These are phyloP conservation scores for Campaea margaritaria DNA, from an alignment of 2,888 invertebrate genomes.

Conservation along the genomic window DNA sequence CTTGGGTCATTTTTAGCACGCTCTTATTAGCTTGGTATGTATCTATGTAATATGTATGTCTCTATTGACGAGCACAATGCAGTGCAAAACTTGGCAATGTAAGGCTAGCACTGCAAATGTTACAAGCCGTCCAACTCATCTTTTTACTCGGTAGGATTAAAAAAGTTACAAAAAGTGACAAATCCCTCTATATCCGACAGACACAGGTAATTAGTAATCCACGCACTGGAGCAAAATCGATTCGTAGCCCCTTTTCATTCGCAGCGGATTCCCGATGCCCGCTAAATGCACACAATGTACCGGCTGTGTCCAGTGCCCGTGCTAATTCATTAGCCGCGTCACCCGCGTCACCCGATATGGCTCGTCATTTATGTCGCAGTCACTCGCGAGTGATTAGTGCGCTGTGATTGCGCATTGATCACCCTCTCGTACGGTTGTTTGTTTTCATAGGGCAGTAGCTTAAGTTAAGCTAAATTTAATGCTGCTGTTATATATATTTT, in stretches of 20 bases:
- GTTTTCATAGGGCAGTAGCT: slow-evolving; percentile 7
- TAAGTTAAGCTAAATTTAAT: not conserved
- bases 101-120: too few relatives aligned
- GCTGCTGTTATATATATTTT: not conserved
- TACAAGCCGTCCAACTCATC: too few relatives aligned
- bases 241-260: not conserved
- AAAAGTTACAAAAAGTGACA: not conserved
- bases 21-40: too few relatives aligned
- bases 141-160: too few relatives aligned
- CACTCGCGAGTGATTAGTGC: slow-evolving; percentile 68
- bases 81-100: too few relatives aligned
- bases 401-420: slow-evolving; percentile 72
- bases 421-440: slow-evolving; percentile 12
- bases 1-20: too few relatives aligned
- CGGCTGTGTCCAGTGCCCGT: slow-evolving; percentile 37
- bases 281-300: slow-evolving; percentile 8
- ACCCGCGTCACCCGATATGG: slow-evolving; percentile 49
- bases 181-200: not conserved
- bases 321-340: slow-evolving; percentile 62
- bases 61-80: too few relatives aligned
- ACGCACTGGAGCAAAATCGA: slow-evolving; percentile 50
- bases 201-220: not conserved
- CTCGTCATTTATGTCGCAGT: slow-evolving; percentile 59
- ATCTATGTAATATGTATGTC: too few relatives aligned
- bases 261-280: not conserved